phyloP scores from a whole-genome alignment of 2,888 invertebrate species.

The Leuctra nigra region DNA sequence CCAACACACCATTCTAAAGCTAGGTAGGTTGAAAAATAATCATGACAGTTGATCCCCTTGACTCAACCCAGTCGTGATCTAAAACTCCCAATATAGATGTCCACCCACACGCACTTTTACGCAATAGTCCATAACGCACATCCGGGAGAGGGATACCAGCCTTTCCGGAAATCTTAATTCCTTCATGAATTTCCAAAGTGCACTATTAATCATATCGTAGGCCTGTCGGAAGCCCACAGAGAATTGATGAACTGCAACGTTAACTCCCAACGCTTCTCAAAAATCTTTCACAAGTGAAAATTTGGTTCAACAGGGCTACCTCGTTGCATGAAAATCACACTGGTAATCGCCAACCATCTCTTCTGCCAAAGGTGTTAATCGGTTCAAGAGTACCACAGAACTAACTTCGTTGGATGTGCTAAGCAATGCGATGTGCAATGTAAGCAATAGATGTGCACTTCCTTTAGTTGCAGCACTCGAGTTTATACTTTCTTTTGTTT shows the following conservation, averaged over 20 bases:
- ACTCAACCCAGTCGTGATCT: background rate
- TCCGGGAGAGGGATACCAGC: background rate
- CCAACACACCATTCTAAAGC: background rate
- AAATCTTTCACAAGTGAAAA: background rate
- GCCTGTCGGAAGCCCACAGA: background rate
- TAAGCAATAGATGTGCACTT: no score
- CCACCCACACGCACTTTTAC: background rate
- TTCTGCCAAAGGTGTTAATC: background rate
- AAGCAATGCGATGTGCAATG: background rate
- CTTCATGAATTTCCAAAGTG: background rate
- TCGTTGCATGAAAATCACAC: background rate
- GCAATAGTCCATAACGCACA: background rate
- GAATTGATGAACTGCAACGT: background rate
- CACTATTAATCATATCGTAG: background rate
- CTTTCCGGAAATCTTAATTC: background rate
- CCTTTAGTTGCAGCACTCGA: background rate
- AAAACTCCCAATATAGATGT: no score
- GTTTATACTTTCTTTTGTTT: background rate
- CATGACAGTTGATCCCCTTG: background rate
- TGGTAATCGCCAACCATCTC: background rate
- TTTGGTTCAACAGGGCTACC: background rate
- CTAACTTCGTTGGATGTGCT: background rate
- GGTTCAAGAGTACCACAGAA: background rate
- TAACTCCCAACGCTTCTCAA: background rate
- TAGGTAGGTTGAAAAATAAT: background rate